phyloP scores from a whole-genome alignment of 2,797 vertebrate species.

The Schizopygopsis pylzovi region DNA sequence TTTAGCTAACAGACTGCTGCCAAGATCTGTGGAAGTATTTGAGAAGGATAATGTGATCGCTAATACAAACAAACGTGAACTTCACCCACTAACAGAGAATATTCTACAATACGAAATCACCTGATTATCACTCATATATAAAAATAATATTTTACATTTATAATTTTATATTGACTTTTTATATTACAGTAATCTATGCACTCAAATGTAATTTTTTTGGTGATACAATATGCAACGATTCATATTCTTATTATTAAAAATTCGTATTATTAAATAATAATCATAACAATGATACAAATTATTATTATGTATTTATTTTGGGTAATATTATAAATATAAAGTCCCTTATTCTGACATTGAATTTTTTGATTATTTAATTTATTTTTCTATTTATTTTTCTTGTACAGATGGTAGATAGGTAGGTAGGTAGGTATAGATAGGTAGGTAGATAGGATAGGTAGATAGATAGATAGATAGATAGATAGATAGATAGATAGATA shows the following conservation, averaged over 20 bases:
- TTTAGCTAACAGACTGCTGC: constrained; percentile 70
- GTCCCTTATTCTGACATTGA: background rate
- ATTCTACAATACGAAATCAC: background rate
- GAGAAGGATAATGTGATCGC: constrained; percentile 43
- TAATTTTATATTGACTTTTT: background rate
- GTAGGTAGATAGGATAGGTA: no score
- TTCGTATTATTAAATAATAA: background rate
- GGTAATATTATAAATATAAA: background rate
- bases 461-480: no score
- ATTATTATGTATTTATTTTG: background rate
- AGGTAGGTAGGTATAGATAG: no score
- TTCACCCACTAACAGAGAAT: background rate
- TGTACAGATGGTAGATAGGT: no score
- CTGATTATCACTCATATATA: background rate
- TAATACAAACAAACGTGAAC: background rate
- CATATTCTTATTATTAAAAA: background rate
- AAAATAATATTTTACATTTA: no score
- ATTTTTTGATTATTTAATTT: background rate
- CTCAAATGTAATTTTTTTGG: background rate
- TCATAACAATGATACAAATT: background rate
- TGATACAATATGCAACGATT: background rate
- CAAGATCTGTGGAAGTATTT: constrained; percentile 70
- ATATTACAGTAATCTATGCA: background rate
- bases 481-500: no score
- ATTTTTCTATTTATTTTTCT: background rate